Evolutionary conservation across 2,888 invertebrate genomes (phyloP).

Genomic region (Ellobium chinense): DNA sequence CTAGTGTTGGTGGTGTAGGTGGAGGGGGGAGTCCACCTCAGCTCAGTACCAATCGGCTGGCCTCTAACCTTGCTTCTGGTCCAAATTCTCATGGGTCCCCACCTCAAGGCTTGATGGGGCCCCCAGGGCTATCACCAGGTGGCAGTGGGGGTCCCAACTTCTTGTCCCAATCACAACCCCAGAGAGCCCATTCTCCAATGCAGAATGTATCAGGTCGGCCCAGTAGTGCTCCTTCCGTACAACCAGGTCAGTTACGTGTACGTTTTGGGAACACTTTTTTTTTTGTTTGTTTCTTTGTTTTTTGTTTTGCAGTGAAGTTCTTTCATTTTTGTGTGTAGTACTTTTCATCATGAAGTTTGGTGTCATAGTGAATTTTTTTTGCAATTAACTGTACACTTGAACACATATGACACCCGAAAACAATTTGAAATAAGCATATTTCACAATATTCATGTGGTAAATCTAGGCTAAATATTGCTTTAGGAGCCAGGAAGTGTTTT

Average conservation of each 20-base stretch:
- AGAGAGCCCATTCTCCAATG: conserved; percentile 66
- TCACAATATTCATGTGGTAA: too few species aligned
- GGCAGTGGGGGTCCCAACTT: conserved; percentile 14
- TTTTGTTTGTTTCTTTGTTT: too few species aligned
- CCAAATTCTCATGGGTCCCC: conserved; percentile 48
- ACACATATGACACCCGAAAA: too few species aligned
- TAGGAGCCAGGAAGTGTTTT: too few species aligned
- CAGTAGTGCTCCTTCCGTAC: conserved; percentile 74
- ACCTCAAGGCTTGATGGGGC: conserved; percentile 42
- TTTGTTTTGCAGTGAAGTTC: too few species aligned
- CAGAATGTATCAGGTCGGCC: conserved; percentile 65
- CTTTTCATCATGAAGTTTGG: too few species aligned
- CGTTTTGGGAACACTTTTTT: too few species aligned
- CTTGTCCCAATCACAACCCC: conserved; percentile 43
- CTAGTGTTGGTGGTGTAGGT: not conserved
- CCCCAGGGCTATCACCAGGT: conserved; percentile 3
- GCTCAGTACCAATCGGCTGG: conserved; percentile 17
- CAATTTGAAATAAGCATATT: too few species aligned
- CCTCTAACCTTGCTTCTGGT: conserved; percentile 54
- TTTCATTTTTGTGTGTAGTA: too few species aligned
- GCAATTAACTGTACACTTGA: too few species aligned
- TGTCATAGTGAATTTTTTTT: too few species aligned
- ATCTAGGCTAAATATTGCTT: too few species aligned
- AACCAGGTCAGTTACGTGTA: conserved; percentile 65
- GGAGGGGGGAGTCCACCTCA: conserved; percentile 41